Conservation (phyloP, 2,888 invertebrate genomes). For the Pseudoips prasinana region DNA sequence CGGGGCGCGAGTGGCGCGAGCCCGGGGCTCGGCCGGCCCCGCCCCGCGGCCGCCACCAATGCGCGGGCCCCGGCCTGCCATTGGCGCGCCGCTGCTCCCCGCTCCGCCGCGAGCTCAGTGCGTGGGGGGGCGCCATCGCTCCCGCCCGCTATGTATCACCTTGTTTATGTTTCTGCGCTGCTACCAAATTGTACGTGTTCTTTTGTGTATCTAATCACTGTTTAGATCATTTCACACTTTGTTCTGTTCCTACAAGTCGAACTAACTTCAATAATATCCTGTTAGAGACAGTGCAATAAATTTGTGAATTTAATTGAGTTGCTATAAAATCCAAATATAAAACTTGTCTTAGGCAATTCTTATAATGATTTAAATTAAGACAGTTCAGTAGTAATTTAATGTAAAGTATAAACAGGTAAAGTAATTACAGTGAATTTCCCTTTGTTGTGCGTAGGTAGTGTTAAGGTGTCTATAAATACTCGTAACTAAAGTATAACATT, state of each 20-base stretch:
- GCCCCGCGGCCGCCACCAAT: conserved; percentile 40
- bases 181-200: conserved; percentile 24
- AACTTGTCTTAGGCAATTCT: too few species aligned
- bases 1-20: conserved; percentile 73
- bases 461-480: too few species aligned
- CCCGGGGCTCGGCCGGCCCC: conserved; percentile 58
- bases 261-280: too few species aligned
- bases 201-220: conserved; percentile 13
- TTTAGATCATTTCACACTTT: background rate
- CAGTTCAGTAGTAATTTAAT: too few species aligned
- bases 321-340: too few species aligned
- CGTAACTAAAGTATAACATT: too few species aligned
- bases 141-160: conserved; percentile 31
- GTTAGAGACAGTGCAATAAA: too few species aligned
- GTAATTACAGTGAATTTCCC: too few species aligned
- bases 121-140: conserved; percentile 36
- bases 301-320: too few species aligned
- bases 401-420: too few species aligned
- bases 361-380: too few species aligned
- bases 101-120: background rate
- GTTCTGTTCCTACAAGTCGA: background rate
- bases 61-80: conserved; percentile 28
- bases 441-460: too few species aligned
- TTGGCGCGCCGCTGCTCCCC: conserved; percentile 16
- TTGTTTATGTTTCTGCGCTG: conserved; percentile 30